phyloP scores from a whole-genome alignment of 1,140 invertebrate species.

The Matsumurasca onukii region DNA sequence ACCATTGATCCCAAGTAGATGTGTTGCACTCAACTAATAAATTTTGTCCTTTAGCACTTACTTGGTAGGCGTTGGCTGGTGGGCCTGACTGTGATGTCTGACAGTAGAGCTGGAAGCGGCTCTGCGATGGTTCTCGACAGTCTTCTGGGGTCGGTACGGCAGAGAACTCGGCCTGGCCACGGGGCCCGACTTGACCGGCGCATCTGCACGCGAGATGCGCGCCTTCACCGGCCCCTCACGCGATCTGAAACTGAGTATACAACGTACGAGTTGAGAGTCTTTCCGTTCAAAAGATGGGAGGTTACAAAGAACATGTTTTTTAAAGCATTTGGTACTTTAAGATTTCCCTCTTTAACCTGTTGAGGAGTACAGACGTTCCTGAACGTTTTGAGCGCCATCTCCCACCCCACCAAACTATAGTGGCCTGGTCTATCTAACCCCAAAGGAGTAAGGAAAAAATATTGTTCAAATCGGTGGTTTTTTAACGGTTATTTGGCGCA shows the following conservation, averaged over 20 bases:
- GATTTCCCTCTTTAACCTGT: no score
- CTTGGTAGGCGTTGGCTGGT: constrained; percentile 1
- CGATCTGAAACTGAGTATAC: constrained; percentile 6
- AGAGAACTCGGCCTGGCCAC: constrained; percentile 42
- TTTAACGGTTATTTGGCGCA: no score
- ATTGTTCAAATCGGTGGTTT: no score
- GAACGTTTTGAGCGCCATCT: no score
- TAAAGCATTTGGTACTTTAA: background rate
- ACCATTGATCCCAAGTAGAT: no score
- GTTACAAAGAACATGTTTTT: background rate
- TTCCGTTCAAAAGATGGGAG: background rate
- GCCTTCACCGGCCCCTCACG: constrained; percentile 23
- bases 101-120: constrained; percentile 36
- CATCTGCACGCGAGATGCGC: constrained; percentile 59
- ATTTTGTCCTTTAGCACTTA: no score
- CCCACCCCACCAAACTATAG: no score
- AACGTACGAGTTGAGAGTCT: background rate
- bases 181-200: constrained; percentile 38
- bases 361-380: no score
- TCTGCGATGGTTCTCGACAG: constrained; percentile 26
- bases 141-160: constrained; percentile 37
- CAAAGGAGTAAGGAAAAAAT: no score
- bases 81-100: constrained; percentile 19
- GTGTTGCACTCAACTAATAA: no score
- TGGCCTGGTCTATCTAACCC: no score